Evolutionary conservation across 1,140 invertebrate genomes (phyloP).

Genomic region (Arctopsyche grandis): DNA sequence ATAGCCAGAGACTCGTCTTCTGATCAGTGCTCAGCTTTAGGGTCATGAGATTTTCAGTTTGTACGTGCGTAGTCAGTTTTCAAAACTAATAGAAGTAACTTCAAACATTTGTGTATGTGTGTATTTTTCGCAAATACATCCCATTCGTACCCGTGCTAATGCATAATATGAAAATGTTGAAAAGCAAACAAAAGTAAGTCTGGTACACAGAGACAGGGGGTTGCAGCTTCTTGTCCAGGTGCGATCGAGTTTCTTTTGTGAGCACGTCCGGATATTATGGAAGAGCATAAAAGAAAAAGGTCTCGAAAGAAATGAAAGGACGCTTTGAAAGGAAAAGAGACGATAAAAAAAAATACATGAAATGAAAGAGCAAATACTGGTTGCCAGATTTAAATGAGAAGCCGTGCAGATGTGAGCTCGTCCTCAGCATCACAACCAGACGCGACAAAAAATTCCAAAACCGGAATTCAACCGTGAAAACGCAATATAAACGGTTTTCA

Average conservation of each 20-base stretch:
- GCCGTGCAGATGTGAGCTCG: slow-evolving; percentile 29
- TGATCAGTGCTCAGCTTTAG: too few species aligned
- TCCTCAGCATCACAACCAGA: slow-evolving; percentile 7
- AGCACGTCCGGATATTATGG: slow-evolving; percentile 43
- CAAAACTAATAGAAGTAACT: too few species aligned
- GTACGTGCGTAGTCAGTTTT: too few species aligned
- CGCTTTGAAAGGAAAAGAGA: slow-evolving; percentile 22
- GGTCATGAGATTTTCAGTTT: too few species aligned
- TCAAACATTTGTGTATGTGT: too few species aligned
- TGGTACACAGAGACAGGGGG: slow-evolving; percentile 10
- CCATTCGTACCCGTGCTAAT: too few species aligned
- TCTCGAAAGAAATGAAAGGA: slow-evolving; percentile 43
- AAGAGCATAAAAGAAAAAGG: slow-evolving; percentile 44
- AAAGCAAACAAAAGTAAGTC: background rate
- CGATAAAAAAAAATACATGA: background rate
- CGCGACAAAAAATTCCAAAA: background rate
- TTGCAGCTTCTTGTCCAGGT: slow-evolving; percentile 44
- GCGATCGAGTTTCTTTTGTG: slow-evolving; percentile 45
- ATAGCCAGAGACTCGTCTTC: too few species aligned
- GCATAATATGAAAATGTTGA: background rate
- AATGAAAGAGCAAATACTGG: slow-evolving; percentile 40
- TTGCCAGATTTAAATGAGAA: slow-evolving; percentile 35
- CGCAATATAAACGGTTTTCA: too few species aligned
- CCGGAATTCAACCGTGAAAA: background rate
- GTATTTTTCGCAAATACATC: too few species aligned